A percentile compares a stretch with the other conserved stretches of the same genome.
Evolutionary conservation across 2,113 vertebrate genomes (phyloP).

Genomic region (Mobula hypostoma): DNA sequence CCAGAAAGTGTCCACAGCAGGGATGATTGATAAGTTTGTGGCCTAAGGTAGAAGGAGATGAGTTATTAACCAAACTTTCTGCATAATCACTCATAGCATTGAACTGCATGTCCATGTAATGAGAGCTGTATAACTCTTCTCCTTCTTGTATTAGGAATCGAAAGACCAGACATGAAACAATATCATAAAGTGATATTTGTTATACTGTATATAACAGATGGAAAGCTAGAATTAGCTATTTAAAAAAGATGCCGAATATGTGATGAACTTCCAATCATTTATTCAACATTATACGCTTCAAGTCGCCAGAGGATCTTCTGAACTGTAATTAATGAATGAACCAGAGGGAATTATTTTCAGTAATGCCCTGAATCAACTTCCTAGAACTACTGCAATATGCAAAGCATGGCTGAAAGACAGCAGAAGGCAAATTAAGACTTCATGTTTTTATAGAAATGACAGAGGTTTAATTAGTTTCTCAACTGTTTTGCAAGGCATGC

Average conservation of each 20-base stretch:
- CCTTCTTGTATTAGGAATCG: background rate
- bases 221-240: background rate
- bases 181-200: background rate
- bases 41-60: too few relatives aligned
- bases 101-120: too few relatives aligned
- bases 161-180: background rate
- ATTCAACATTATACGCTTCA: conserved; percentile 29
- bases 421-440: conserved; percentile 33
- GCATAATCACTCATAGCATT: too few relatives aligned
- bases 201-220: background rate
- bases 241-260: background rate
- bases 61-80: too few relatives aligned
- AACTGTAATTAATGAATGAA: conserved; percentile 37
- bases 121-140: too few relatives aligned
- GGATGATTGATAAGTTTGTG: too few relatives aligned
- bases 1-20: too few relatives aligned
- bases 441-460: background rate
- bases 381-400: conserved; percentile 15
- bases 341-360: conserved; percentile 29
- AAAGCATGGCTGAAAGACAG: background rate
- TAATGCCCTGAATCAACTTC: conserved; percentile 28
- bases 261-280: conserved; percentile 21
- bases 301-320: conserved; percentile 13
- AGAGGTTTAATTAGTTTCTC: conserved; percentile 1
- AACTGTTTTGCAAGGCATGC: background rate